A percentile compares a stretch with the other conserved stretches of the same genome.
Conservation (phyloP, 2,113 vertebrate genomes). For the Kryptolebias marmoratus region DNA sequence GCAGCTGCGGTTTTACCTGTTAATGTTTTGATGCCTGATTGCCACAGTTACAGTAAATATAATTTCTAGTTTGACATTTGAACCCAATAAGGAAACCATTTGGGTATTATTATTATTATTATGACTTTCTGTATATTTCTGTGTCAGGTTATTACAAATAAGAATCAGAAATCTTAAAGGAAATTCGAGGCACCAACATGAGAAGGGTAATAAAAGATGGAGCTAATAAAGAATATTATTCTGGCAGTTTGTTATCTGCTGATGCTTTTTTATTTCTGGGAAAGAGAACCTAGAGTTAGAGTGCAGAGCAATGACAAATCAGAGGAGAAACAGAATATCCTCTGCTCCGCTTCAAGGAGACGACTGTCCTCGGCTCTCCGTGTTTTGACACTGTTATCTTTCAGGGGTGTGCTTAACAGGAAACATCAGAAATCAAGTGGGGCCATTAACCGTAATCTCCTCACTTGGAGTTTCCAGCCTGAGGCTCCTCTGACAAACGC, state of each 20-base stretch:
- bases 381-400: slow-evolving; percentile 18
- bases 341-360: slow-evolving; percentile 11
- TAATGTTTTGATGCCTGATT: no score
- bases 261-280: slow-evolving; percentile 2
- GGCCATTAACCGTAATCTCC: slow-evolving; percentile 36
- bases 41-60: no score
- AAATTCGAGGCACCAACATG: slow-evolving; percentile 17
- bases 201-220: background rate
- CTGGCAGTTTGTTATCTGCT: background rate
- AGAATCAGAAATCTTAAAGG: slow-evolving; percentile 13
- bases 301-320: slow-evolving; percentile 1
- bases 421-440: slow-evolving; percentile 31
- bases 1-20: background rate
- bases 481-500: slow-evolving; percentile 39
- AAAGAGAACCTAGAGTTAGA: slow-evolving; percentile 6
- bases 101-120: background rate
- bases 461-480: slow-evolving; percentile 11
- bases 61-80: background rate
- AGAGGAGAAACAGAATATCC: slow-evolving; percentile 10
- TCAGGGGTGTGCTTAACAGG: slow-evolving; percentile 11
- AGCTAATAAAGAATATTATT: background rate
- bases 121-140: slow-evolving; percentile 1
- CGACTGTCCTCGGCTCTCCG: background rate
- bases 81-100: background rate
- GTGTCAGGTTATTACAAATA: background rate